phyloP scores from a whole-genome alignment of 2,888 invertebrate species.

The Neoscelio sp. region DNA sequence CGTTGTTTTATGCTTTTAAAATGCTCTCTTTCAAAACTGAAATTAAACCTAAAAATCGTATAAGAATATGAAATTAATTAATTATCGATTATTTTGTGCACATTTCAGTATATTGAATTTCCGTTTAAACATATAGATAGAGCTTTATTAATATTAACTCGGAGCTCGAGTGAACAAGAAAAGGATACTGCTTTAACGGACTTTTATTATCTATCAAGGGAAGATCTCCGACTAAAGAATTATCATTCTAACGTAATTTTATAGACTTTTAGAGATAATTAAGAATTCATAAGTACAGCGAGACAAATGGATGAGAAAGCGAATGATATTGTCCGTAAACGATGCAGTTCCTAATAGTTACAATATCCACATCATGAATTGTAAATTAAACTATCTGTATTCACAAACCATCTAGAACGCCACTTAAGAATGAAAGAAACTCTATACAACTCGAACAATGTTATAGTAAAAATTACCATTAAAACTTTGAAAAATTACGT shows the following conservation, averaged over 20 bases:
- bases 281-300: constrained; percentile 30
- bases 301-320: constrained; percentile 35
- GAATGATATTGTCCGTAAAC: constrained; percentile 23
- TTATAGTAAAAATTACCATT: no score
- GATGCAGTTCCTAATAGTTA: constrained; percentile 32
- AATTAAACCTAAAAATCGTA: no score
- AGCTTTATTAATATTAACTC: constrained; percentile 6
- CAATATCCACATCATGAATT: constrained; percentile 46
- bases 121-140: background rate
- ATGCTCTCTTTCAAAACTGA: no score
- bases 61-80: constrained; percentile 15
- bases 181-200: constrained; percentile 15
- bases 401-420: no score
- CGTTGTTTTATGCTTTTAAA: constrained; percentile 4
- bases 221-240: background rate
- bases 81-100: constrained; percentile 21
- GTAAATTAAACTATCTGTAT: constrained; percentile 38
- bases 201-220: constrained; percentile 4
- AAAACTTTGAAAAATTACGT: no score
- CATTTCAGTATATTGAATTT: background rate
- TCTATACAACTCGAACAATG: no score
- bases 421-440: no score
- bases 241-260: constrained; percentile 23
- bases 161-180: background rate
- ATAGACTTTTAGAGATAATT: constrained; percentile 20